These are phyloP conservation scores for Amphiura filiformis DNA, from an alignment of 35 echinoderm and acorn worm genomes.

Conservation along the genomic window DNA sequence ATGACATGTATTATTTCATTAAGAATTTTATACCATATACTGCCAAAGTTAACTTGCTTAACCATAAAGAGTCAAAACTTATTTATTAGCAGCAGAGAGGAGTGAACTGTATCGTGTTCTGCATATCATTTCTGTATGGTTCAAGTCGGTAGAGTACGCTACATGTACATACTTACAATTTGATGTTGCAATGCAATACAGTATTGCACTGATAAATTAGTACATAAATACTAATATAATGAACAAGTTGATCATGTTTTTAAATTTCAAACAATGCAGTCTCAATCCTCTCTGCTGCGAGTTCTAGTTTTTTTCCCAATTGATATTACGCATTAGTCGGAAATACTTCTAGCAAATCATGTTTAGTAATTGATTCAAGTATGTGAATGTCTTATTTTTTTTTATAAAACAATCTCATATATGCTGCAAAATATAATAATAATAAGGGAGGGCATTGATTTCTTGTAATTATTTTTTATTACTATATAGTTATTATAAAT, in stretches of 20 bases:
- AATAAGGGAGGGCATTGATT: too few species aligned
- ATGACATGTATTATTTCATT: too few species aligned
- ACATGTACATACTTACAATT: too few species aligned
- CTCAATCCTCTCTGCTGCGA: not conserved
- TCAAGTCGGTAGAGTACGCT: too few species aligned
- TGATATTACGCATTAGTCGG: not conserved
- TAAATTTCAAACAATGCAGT: not conserved
- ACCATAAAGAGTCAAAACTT: not conserved
- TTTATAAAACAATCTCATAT: not conserved
- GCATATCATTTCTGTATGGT: too few species aligned
- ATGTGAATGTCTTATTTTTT: not conserved
- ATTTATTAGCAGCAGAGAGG: not conserved
- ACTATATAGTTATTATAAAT: too few species aligned
- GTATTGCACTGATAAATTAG: too few species aligned
- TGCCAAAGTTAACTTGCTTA: not conserved
- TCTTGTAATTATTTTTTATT: too few species aligned
- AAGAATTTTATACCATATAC: not conserved
- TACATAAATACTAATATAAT: too few species aligned
- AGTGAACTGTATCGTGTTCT: not conserved
- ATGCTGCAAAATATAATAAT: not conserved
- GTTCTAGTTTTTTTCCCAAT: not conserved
- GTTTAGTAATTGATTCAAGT: not conserved
- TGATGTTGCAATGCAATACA: too few species aligned
- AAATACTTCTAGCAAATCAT: not conserved
- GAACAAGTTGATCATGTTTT: too few species aligned